Base-by-base conservation (phyloP, 1,140 invertebrate species). In the Pseudomyrmex gracilis region DNA sequence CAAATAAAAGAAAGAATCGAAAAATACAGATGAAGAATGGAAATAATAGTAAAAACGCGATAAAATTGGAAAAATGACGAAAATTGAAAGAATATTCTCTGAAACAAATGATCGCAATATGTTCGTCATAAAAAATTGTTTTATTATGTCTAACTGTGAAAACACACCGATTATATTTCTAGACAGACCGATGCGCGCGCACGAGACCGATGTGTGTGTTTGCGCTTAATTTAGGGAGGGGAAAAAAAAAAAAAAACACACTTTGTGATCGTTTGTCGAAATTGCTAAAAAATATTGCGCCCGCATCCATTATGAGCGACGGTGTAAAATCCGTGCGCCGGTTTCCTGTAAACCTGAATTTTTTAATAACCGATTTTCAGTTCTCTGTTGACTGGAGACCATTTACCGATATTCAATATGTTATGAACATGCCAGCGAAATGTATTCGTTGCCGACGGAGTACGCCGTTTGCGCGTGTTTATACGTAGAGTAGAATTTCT, bases 241-340 rank as follows among this genome's bases (percentile, higher is more conserved):
- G 34, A 45, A 17, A 34, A 64, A 74, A 76, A 34, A 61, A 34
- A 64, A 64, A 71, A 78, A 80, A 82, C 73, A 84, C 83, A 82
- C 85, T 85, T 88, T 88, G 63, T 78, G 83, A 83, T 87, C 88
- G 78, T 66, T 84, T 34, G 34, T 57, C n/a, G 61, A 58, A 70
- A 67, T 61, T 80, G 60, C 73, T 60, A 76, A 74, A 34, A 87
- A 82, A 68, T 82, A 49, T 73, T 57, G 83, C 73, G 83, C 84
- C 53, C 8, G 55, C 20, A 58, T 80, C 76, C 66, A 71, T 80
- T 80, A 80, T 80, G 70, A 80, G 76, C 64, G 66, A 43, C 66
- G 20, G 43, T 58, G 66, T 47, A 58, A 80, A 80, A 80, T 80
- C 66, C 53, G 20, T 45, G 76, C 76, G 68, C 43, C 20, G 53